Percentiles rank a stretch among this genome's conserved stretches.
phyloP scores from a whole-genome alignment of 2,113 vertebrate species.

The Microtus ochrogaster region DNA sequence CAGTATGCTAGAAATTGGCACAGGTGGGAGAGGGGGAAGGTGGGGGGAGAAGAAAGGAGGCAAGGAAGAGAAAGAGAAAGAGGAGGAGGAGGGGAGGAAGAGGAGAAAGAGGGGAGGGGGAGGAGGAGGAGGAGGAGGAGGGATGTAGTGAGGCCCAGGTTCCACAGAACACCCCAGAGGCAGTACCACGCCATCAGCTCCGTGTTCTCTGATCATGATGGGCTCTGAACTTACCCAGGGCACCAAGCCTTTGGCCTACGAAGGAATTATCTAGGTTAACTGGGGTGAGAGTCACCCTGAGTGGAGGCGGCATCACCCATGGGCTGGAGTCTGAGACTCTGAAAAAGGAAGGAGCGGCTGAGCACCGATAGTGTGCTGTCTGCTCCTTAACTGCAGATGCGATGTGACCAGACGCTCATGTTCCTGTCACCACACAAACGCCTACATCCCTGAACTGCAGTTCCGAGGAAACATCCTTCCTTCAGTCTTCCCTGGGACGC shows the following conservation, averaged over 20 bases:
- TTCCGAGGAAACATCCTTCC: not conserved
- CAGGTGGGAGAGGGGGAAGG: not conserved
- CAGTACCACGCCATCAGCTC: not conserved
- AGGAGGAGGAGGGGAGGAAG: too few relatives aligned
- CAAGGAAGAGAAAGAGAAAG: not conserved
- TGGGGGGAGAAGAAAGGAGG: too few relatives aligned
- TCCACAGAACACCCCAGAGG: not conserved
- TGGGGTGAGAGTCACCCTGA: not conserved
- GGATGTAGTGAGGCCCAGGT: not conserved
- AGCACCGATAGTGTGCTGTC: not conserved
- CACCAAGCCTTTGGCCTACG: not conserved
- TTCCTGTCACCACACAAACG: rapidly evolving
- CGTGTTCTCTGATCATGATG: too few relatives aligned
- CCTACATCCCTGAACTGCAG: not conserved
- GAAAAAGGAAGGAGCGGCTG: not conserved
- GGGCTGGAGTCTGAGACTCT: not conserved
- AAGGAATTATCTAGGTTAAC: not conserved
- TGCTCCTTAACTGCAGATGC: not conserved
- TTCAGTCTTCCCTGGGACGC: not conserved
- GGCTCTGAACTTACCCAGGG: too few relatives aligned
- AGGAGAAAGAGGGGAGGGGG: too few relatives aligned
- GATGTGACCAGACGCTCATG: rapidly evolving
- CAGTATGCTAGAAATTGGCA: conserved; percentile 16
- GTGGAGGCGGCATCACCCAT: not conserved
- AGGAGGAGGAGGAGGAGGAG: not conserved